Evolutionary conservation across 53 echinoderm and acorn worm species (phyloP).

Genomic region (Holothuria leucospilota): DNA sequence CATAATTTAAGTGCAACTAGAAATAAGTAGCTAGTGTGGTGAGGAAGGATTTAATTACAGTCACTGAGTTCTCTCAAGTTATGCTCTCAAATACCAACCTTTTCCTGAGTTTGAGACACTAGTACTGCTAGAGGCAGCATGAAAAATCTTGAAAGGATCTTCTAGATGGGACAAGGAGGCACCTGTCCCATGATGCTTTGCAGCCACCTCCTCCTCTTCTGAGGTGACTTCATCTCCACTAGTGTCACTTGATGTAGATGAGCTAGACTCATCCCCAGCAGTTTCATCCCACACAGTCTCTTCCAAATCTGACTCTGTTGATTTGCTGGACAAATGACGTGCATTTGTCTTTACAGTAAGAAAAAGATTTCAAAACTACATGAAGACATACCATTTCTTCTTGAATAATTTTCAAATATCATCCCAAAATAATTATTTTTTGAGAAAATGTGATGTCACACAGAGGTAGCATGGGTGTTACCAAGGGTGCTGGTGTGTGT

Average conservation of each 20-base stretch:
- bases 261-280: constrained; percentile 78
- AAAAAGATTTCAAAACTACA: background rate
- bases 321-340: constrained; percentile 26
- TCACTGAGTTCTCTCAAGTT: no score
- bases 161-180: constrained; percentile 66
- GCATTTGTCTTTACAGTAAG: constrained; percentile 10
- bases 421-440: no score
- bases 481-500: no score
- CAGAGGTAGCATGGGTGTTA: no score
- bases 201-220: constrained; percentile 38
- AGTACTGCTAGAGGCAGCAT: constrained; percentile 71
- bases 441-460: no score
- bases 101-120: constrained; percentile 69
- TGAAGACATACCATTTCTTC: no score
- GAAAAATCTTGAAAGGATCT: constrained; percentile 87
- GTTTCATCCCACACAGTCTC: constrained; percentile 92
- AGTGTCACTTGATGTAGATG: constrained; percentile 68
- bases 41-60: no score
- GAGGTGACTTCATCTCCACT: constrained; percentile 53
- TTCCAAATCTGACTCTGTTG: constrained; percentile 78
- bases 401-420: no score
- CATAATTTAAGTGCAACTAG: no score
- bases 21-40: no score
- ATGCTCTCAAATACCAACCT: background rate
- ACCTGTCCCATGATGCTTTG: constrained; percentile 24